phyloP scores from a whole-genome alignment of 2,797 vertebrate species.

The Danio jaintianensis region DNA sequence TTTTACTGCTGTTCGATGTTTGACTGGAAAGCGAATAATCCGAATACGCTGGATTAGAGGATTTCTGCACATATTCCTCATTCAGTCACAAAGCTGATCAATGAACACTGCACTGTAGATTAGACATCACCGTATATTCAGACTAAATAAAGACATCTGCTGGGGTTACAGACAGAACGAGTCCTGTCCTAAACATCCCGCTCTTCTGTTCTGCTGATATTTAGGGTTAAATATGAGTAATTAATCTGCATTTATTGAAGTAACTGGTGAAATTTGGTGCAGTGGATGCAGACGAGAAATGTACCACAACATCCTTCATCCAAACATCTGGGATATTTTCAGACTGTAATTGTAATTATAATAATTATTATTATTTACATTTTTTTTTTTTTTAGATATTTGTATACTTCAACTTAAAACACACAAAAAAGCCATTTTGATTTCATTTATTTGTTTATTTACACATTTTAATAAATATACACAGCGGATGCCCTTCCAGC shows the following conservation, averaged over 20 bases:
- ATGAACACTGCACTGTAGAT: constrained; percentile 73
- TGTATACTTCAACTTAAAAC: no score
- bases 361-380: no score
- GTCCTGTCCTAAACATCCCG: not conserved
- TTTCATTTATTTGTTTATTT: no score
- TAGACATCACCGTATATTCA: constrained; percentile 30
- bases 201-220: constrained; percentile 58
- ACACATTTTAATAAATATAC: no score
- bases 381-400: no score
- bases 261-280: constrained; percentile 74
- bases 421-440: no score
- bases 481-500: no score
- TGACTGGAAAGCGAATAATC: constrained; percentile 86
- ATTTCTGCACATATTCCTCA: constrained; percentile 64
- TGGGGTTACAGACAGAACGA: constrained; percentile 38
- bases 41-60: constrained; percentile 73
- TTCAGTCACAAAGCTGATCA: constrained; percentile 67
- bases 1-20: constrained; percentile 88
- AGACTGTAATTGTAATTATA: no score
- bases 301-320: constrained; percentile 78
- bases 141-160: constrained; percentile 48
- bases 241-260: constrained; percentile 74
- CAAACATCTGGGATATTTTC: constrained; percentile 70
- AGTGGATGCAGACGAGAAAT: constrained; percentile 66
- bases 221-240: constrained; percentile 66